These are phyloP conservation scores for Brenthis daphne DNA, from an alignment of 2,888 invertebrate genomes.

Conservation along the genomic window DNA sequence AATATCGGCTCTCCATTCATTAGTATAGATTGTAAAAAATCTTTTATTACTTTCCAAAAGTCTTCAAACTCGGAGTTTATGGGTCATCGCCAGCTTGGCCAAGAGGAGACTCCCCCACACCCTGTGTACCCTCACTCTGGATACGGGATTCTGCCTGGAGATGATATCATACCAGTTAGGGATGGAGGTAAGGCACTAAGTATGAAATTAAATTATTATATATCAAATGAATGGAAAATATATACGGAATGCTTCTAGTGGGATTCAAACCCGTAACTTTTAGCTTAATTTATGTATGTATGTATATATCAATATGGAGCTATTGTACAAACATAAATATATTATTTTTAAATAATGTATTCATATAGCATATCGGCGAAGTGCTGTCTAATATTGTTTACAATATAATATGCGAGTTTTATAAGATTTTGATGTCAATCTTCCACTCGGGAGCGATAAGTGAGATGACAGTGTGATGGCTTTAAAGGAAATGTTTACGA, in stretches of 20 bases:
- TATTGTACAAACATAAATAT: no score
- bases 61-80: slow-evolving; percentile 53
- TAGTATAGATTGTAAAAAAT: background rate
- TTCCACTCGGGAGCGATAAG: slow-evolving; percentile 23
- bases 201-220: background rate
- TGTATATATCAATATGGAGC: no score
- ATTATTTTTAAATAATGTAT: background rate
- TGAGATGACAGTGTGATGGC: slow-evolving; percentile 31
- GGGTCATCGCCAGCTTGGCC: slow-evolving; percentile 61
- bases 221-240: background rate
- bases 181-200: slow-evolving; percentile 64
- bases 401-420: slow-evolving; percentile 19
- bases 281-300: no score
- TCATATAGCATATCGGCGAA: background rate
- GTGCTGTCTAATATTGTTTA: slow-evolving; percentile 19
- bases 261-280: no score
- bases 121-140: slow-evolving; percentile 69
- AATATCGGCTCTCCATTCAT: no score
- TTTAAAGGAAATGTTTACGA: slow-evolving; percentile 32
- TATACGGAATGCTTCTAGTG: no score
- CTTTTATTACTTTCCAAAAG: slow-evolving; percentile 12
- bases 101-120: slow-evolving; percentile 73
- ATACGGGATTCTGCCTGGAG: slow-evolving; percentile 63
- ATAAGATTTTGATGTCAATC: slow-evolving; percentile 32
- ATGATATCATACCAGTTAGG: slow-evolving; percentile 74